A percentile compares a stretch with the other conserved stretches of the same genome.
Conservation (phyloP, 1,140 invertebrate species). For the Tetragnatha versicolor region DNA sequence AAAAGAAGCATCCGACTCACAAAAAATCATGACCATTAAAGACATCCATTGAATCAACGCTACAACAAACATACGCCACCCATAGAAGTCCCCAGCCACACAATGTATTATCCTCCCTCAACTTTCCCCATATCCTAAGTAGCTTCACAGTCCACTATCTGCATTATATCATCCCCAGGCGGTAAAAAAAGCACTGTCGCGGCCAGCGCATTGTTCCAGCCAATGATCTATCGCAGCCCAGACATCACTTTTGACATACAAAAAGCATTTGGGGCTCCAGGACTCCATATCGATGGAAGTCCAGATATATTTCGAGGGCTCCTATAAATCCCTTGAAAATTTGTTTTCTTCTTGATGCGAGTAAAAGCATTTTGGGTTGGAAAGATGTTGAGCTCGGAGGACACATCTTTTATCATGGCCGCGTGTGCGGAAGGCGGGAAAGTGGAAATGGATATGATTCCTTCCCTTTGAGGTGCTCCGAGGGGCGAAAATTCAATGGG, state of each 20-base stretch:
- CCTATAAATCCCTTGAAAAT: constrained; percentile 5
- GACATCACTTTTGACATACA: constrained; percentile 10
- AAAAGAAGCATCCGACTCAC: too few relatives aligned
- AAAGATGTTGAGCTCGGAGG: constrained; percentile 1
- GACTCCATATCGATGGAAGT: neutral
- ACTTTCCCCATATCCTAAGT: too few relatives aligned
- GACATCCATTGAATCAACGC: too few relatives aligned
- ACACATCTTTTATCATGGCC: constrained; percentile 34
- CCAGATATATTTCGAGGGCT: neutral
- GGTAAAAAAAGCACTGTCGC: neutral
- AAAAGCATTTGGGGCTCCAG: neutral
- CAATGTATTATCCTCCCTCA: too few relatives aligned
- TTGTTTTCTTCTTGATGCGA: constrained; percentile 5
- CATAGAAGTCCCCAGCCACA: too few relatives aligned
- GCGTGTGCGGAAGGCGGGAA: neutral
- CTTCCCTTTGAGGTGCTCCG: too few relatives aligned
- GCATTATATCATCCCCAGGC: neutral
- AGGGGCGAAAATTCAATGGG: too few relatives aligned
- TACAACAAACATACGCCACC: too few relatives aligned
- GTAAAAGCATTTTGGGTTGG: constrained; percentile 16
- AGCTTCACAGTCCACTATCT: too few relatives aligned
- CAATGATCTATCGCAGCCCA: constrained; percentile 1
- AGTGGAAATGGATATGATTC: neutral
- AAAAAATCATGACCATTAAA: too few relatives aligned
- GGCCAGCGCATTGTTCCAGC: neutral